phyloP scores from a whole-genome alignment of 2,888 invertebrate species.

The Nebria brevicollis region DNA sequence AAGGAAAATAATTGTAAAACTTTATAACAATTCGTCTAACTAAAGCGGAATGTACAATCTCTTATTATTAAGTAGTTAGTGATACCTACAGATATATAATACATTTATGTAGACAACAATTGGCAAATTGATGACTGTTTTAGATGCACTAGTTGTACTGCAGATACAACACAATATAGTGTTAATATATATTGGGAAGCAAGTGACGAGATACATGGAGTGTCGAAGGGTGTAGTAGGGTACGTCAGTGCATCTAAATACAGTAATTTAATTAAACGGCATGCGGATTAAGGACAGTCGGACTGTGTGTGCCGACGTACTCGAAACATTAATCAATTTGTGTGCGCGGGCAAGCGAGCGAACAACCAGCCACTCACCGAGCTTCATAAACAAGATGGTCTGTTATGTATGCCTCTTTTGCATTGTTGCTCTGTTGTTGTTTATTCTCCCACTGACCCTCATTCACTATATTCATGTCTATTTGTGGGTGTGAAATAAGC shows the following conservation, averaged over 20 bases:
- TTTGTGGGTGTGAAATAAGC: background rate
- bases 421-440: conserved; percentile 6
- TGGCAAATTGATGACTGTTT: background rate
- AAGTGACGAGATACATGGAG: background rate
- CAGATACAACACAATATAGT: background rate
- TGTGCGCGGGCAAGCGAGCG: conserved; percentile 2
- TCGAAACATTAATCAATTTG: conserved; percentile 45
- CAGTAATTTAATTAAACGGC: conserved; percentile 45
- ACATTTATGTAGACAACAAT: too few relatives aligned
- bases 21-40: too few relatives aligned
- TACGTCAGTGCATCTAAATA: conserved; percentile 18
- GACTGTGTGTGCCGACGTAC: conserved; percentile 26
- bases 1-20: too few relatives aligned
- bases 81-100: too few relatives aligned
- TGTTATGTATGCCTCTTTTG: background rate
- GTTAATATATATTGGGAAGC: background rate
- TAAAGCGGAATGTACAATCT: too few relatives aligned
- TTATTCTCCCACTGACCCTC: conserved; percentile 10
- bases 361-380: background rate
- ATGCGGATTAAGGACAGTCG: conserved; percentile 44
- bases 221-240: background rate
- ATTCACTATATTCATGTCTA: background rate
- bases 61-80: too few relatives aligned
- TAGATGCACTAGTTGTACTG: background rate
- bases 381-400: conserved; percentile 21